These are phyloP conservation scores for Buphagus erythrorhynchus DNA, from an alignment of 2,797 vertebrate species.

Conservation along the genomic window DNA sequence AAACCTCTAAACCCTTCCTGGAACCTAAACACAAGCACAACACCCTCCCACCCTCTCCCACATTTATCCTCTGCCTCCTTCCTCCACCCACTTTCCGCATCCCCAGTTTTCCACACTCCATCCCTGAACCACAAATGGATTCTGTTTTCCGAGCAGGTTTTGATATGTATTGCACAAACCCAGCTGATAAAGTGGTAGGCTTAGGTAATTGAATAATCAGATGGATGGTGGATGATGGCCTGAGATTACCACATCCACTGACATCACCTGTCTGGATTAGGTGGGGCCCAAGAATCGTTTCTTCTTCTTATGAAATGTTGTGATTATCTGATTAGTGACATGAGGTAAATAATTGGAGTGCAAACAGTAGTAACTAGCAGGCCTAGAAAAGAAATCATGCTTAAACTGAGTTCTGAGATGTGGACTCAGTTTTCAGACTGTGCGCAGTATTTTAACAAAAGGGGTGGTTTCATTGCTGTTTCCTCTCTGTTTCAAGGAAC, in stretches of 20 bases:
- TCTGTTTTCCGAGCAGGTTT: not conserved
- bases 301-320: not conserved
- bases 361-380: not conserved
- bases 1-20: not conserved
- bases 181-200: not conserved
- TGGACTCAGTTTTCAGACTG: not conserved
- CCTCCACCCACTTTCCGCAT: not conserved
- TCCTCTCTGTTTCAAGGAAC: not conserved
- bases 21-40: not conserved
- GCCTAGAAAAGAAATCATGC: not conserved
- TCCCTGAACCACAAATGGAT: not conserved
- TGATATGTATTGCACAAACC: not conserved
- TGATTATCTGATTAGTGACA: constrained; percentile 2
- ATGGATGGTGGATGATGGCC: not conserved
- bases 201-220: constrained; percentile 12
- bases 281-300: not conserved
- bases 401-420: not conserved
- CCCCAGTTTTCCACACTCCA: not conserved
- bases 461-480: fast-evolving
- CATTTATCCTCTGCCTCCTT: not conserved
- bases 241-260: constrained; percentile 39
- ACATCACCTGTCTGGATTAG: constrained; percentile 48
- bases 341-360: not conserved
- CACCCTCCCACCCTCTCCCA: fast-evolving
- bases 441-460: not conserved